These are phyloP conservation scores for Invenusta paracnida DNA, from an alignment of 2,888 invertebrate genomes.

Conservation along the genomic window DNA sequence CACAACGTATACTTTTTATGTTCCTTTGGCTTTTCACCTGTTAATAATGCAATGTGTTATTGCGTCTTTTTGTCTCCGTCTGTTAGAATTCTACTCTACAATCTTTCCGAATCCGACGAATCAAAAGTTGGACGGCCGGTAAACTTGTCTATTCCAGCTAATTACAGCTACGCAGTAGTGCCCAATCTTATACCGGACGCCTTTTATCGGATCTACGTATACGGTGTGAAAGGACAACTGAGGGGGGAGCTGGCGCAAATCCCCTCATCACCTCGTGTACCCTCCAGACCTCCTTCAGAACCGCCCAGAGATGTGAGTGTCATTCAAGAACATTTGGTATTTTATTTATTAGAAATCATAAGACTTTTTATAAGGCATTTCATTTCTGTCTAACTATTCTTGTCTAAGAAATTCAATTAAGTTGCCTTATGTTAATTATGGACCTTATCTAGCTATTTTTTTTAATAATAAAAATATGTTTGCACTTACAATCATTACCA, in stretches of 20 bases:
- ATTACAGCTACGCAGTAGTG: neutral
- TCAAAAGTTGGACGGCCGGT: neutral
- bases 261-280: constrained; percentile 32
- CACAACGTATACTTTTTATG: no score
- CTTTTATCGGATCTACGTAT: constrained; percentile 32
- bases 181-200: constrained; percentile 24
- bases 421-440: no score
- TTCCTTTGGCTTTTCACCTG: no score
- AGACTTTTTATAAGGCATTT: neutral
- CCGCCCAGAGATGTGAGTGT: constrained; percentile 14
- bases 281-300: constrained; percentile 19
- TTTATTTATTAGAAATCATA: no score
- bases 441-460: no score
- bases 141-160: neutral
- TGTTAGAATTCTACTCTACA: neutral
- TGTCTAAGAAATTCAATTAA: no score
- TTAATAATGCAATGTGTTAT: no score
- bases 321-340: no score
- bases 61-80: neutral
- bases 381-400: neutral
- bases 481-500: no score
- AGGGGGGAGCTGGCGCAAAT: constrained; percentile 23
- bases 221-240: constrained; percentile 23
- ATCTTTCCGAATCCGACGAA: neutral
- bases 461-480: no score